Conservation (phyloP, 2,888 invertebrate genomes). For the Gryllus longicercus region DNA sequence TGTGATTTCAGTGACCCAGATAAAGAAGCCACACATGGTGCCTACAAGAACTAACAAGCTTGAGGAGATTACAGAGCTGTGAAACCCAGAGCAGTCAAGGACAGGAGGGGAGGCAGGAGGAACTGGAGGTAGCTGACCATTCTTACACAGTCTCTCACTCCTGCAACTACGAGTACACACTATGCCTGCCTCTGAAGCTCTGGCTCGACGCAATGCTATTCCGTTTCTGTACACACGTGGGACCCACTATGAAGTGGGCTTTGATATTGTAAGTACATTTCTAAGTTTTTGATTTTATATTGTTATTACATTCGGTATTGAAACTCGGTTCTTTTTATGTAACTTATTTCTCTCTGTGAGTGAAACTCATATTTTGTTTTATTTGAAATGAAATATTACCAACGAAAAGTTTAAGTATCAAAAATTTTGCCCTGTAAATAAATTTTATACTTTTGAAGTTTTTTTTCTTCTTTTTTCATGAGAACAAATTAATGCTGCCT, state of each 20-base stretch:
- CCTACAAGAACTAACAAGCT: constrained; percentile 4
- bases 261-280: constrained; percentile 71
- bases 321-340: no score
- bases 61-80: constrained; percentile 19
- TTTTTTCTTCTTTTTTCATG: no score
- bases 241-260: constrained; percentile 82
- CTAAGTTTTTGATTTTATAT: not conserved
- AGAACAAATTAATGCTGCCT: no score
- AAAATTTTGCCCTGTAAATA: no score
- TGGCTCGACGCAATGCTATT: constrained; percentile 60
- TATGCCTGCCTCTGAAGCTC: constrained; percentile 43
- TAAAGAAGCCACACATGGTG: constrained; percentile 20
- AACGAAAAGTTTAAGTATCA: no score
- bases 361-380: no score
- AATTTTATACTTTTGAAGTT: no score
- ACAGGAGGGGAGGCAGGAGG: not conserved
- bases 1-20: not conserved
- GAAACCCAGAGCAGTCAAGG: constrained; percentile 17
- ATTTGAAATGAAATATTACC: no score
- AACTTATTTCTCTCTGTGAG: no score
- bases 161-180: not conserved
- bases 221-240: constrained; percentile 76
- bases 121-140: not conserved
- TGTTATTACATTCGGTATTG: no score
- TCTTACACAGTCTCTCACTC: not conserved